These are phyloP conservation scores for Crenuchus spilurus DNA, from an alignment of 2,797 vertebrate species.

Conservation along the genomic window DNA sequence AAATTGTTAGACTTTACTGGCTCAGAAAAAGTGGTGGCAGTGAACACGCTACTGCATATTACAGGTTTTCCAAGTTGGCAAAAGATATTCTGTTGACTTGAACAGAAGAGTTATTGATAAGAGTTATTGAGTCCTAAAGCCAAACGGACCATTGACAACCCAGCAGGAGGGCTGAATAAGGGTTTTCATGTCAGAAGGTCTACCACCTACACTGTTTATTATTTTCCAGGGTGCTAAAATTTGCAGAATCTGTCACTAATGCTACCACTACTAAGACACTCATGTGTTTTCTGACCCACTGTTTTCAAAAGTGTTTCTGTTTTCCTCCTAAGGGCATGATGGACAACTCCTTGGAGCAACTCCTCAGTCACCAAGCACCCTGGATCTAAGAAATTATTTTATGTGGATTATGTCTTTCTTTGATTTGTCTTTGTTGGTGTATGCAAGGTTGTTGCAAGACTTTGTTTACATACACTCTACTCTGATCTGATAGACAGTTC, in stretches of 20 bases:
- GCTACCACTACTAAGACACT: not conserved
- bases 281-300: not conserved
- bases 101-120: not conserved
- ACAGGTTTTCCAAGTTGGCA: not conserved
- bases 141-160: conserved; percentile 18
- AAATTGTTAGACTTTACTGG: too few relatives aligned
- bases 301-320: not conserved
- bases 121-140: too few relatives aligned
- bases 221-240: conserved; percentile 14
- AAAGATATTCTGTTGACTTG: not conserved
- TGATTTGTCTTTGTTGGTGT: too few relatives aligned
- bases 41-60: too few relatives aligned
- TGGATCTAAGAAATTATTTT: conserved; percentile 1
- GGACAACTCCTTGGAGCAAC: not conserved
- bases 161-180: conserved; percentile 11
- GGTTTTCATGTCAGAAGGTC: not conserved
- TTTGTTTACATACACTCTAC: too few relatives aligned
- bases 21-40: too few relatives aligned
- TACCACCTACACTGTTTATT: not conserved
- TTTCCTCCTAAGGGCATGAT: not conserved
- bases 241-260: not conserved
- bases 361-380: not conserved
- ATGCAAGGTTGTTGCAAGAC: too few relatives aligned
- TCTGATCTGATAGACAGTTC: too few relatives aligned
- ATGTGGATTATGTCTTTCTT: too few relatives aligned